A percentile compares a stretch with the other conserved stretches of the same genome.
phyloP scores from a whole-genome alignment of 2,888 invertebrate species.

The Abscondita cerata region DNA sequence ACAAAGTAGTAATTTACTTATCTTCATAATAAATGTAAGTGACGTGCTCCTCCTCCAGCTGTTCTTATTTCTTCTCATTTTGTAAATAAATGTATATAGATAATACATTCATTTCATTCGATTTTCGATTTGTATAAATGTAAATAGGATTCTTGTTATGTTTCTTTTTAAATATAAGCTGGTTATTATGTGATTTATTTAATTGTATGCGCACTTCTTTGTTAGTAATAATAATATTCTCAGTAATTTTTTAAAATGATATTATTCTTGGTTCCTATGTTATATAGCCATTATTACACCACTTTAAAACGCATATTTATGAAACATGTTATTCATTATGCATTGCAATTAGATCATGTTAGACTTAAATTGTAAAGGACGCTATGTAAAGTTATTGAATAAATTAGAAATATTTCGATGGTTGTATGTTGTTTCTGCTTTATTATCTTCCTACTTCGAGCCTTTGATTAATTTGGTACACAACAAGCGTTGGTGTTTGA shows the following conservation, averaged over 20 bases:
- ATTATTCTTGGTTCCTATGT: conserved; percentile 32
- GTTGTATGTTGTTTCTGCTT: conserved; percentile 38
- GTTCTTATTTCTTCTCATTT: not conserved
- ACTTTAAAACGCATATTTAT: conserved; percentile 32
- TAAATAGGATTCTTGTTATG: conserved; percentile 30
- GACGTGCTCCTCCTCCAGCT: not conserved
- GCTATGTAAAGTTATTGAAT: conserved; percentile 53
- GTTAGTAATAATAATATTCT: conserved; percentile 21
- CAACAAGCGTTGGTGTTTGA: too few species aligned
- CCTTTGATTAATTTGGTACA: too few species aligned
- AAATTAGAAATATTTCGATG: conserved; percentile 48
- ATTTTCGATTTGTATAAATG: conserved; percentile 26
- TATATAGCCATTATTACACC: conserved; percentile 26
- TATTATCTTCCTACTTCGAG: not conserved
- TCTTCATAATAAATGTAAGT: conserved; percentile 9
- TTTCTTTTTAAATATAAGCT: conserved; percentile 7
- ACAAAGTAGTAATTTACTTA: conserved; percentile 12
- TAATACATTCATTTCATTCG: conserved; percentile 14
- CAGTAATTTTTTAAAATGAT: conserved; percentile 13
- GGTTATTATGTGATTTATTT: conserved; percentile 20
- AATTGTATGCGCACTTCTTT: conserved; percentile 10
- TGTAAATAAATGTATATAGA: conserved; percentile 26
- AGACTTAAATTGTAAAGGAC: conserved; percentile 48
- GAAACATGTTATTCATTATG: conserved; percentile 35
- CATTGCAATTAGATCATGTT: conserved; percentile 33